Base-by-base conservation (phyloP, 2,797 vertebrate species). In the Allenopithecus nigroviridis region DNA sequence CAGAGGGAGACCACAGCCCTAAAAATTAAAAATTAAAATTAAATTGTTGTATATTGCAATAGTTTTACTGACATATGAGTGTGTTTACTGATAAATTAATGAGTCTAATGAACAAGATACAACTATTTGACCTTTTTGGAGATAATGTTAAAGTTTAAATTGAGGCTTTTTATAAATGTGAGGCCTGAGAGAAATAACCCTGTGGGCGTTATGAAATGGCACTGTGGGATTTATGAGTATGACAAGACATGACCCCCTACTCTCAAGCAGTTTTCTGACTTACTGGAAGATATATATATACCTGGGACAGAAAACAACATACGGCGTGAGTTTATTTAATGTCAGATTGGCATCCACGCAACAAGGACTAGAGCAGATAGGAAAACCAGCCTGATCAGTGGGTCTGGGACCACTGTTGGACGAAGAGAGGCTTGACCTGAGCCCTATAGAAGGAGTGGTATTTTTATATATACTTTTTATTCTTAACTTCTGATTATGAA, bases 401-500 rank as follows among this genome's bases (percentile, higher is more conserved):
- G 33, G 6, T 11, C 46, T 36, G 30, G 55, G 33, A 55, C 17
- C n/a, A 3, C 21, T 26, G 9, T 17, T 19, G 10, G 30, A 53
- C 14, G 39, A 57, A n/a, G 22, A 80, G 2, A 2, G 2, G 22
- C 22, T 75, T 79, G 50, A 24, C 17, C 21, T 22, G 2, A 9
- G 36, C 13, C 59, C 48, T 13, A 0, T 28, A 72, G 53, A 76
- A 86, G 30, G 39, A 48, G 19, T 26, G 6, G 2, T 22, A 11
- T 59, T 95, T 78, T 36, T 36, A n/a, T 5, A 46, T 41, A n/a
- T 46, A 10, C 39, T 68, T 86, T 78, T 50, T 53, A 79, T 59
- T 86, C 14, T 85, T 94, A 75, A 93, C 48, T 95, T 94, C 46
- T 91, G 81, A 89, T 43, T 57, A 64, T 57, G 61, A 93, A 97